Base-by-base conservation (phyloP, 2,113 vertebrate genomes). In the Sciurus niger region DNA sequence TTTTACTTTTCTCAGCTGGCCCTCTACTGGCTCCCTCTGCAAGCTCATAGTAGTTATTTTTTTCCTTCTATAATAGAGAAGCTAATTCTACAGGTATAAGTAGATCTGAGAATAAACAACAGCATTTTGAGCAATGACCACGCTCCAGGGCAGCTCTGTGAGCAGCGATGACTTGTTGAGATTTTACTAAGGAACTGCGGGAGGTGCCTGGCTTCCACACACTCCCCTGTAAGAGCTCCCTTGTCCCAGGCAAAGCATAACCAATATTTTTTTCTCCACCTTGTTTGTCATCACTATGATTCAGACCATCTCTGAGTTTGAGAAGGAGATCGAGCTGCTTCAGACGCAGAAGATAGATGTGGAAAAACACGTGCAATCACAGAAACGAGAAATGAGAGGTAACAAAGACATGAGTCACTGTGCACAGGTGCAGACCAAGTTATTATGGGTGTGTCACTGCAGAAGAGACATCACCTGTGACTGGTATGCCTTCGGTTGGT, bases 341-440 rank as follows among this genome's bases (percentile, higher is more conserved):
- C 99, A 99, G 79, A 98, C 97, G 30, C 99, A 99, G 95, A 99
- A 98, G 84, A 79, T 98, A 95, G 99, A 98, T 74, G 95, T 98
- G 89, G 99, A 99, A n/a, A 99, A 99, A 77, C 99, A 98, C 77
- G 97, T 99, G 58, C 99, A 99, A 89, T 96, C 98, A 0, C 99
- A 99, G 95, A 99, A 99, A 2, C 98, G 99, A 90, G 98, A 99
- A 98, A 91, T 99, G 96, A 99, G 99, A 99, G 99, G 99, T 99
- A 98, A 98, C 92, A 28, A 68, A 1, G 25, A 63, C 9, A 63
- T 63, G 25, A 63, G 60, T 63, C 60, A 37, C 7, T 58, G 74
- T 40, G 63, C 76, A 3, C n/a, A 55, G 4, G 8, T 11, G 5
- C 32, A 9, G 46, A 18, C 34, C 4, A 14, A 25, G 22, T 34